Conservation (phyloP, 2,888 invertebrate species). For the Heliconius ismenius region DNA sequence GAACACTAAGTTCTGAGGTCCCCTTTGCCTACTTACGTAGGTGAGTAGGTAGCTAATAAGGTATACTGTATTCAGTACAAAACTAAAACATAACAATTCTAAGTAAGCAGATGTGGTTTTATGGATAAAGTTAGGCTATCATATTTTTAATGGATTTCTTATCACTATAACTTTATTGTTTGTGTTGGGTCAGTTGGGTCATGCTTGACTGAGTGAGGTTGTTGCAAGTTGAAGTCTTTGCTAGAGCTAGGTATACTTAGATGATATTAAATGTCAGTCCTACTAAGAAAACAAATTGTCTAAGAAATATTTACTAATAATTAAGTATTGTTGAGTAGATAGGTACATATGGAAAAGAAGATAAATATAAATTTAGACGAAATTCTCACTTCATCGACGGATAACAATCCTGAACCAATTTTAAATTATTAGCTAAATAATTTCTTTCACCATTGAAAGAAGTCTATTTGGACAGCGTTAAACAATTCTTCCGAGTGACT, state of each 20-base stretch:
- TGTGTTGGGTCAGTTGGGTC: not conserved
- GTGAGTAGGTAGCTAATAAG: too few species aligned
- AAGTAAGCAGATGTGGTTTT: not conserved
- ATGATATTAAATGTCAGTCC: not conserved
- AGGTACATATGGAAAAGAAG: not conserved
- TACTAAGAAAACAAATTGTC: not conserved
- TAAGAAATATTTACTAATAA: not conserved
- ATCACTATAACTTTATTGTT: not conserved
- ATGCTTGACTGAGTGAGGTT: not conserved
- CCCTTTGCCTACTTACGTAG: too few species aligned
- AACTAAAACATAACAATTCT: not conserved
- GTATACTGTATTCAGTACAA: too few species aligned
- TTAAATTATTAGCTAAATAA: conserved; percentile 79
- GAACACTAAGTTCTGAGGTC: too few species aligned
- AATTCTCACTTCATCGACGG: conserved; percentile 68
- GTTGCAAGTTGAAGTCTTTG: not conserved
- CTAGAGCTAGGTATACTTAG: not conserved
- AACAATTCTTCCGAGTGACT: conserved; percentile 80
- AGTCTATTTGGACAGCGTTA: conserved; percentile 80
- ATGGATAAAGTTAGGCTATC: not conserved
- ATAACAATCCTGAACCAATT: conserved; percentile 65
- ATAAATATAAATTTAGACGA: not conserved
- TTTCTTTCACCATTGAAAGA: conserved; percentile 67
- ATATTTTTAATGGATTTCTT: not conserved
- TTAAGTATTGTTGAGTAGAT: not conserved